Base-by-base conservation (phyloP, 2,797 vertebrate genomes). In the Ceryle rudis region DNA sequence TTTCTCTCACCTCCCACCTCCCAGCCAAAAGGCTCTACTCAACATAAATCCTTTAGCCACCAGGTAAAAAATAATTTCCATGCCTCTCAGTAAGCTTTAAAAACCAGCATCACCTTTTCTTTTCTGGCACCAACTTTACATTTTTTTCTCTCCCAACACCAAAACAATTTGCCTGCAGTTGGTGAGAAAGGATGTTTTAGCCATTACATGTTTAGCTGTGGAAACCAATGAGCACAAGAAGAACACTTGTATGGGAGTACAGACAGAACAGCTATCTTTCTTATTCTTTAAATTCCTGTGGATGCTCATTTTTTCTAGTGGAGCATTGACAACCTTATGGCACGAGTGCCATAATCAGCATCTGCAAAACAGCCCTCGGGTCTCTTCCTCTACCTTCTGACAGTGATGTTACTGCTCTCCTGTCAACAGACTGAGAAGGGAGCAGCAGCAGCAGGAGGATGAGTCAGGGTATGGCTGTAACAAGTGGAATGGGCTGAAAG, bases 321-420 rank as follows among this genome's bases (percentile, higher is more conserved):
- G 35, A 46, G 78, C 72, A 88, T 83, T 51, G 52, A 90, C 89
- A 94, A 92, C 72, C 62, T 85, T 85, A 92, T 89, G 89, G 87
- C 82, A 89, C 6, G 41, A 84, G 62, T 84, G 85, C 87, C 91
- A 90, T 86, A 88, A 91, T 49, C 75, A 75, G 80, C 77, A 95
- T 81, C 94, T 95, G 93, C 92, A 96, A 64, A 89, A 61, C 54
- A 94, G 54, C 85, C 93, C 69, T 75, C 57, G 49, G 93, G 85
- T 93, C 72, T 85, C 77, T 81, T 69, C 69, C 44, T 65, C 73
- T 91, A 23, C 90, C 85, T 94, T 91, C 88, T 91, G 94, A 75
- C 82, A 86, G 9, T 39, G 49, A 26, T 79, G 82, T 67, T 74
- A 39, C 58, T 33, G 54, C 70, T 65, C 33, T 74, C 49, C 66